Evolutionary conservation across 1,140 invertebrate genomes (phyloP), one percentile per base, ranked within the genome.

Genomic region (Agraylea sexmaculata): DNA sequence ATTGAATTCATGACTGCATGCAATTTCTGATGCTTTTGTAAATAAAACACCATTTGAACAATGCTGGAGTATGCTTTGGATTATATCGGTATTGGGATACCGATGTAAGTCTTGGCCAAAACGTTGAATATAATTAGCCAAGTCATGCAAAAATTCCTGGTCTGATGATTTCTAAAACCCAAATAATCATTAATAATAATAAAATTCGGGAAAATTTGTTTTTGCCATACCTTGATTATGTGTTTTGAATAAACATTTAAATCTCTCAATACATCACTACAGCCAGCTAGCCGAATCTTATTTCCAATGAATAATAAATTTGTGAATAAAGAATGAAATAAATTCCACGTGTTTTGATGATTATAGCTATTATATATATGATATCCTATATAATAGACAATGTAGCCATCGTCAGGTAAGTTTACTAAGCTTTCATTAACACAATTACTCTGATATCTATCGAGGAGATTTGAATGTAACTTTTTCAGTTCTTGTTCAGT

Each of bases 271-370:
- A 38, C 28, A 21, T 37, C 33, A 2, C 31, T 27, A 3, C 36
- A 40, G 21, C 47, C 47, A 0, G 40, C 37, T 18, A 45, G n/a
- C 12, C 47, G 34, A 21, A 49, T 45, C 30, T 45, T 49, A 21
- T 45, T 49, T n/a, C 47, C 47, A 12, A 49, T 40, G 21, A 45
- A 49, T 21, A 38, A 19, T 8, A 49, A 39, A 21, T 49, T 33
- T 10, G 19, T 40, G 18, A 36, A 49, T 6, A 49, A 37, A 10
- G 21, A 37, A 25, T 42, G 6, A 34, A 49, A 49, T 10, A 40
- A 16, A 13, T 39, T 19, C 18, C 25, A 42, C 35, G 39, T 42
- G 8, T 42, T 33, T 13, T 48, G 33, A 16, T 28, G 0, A 37
- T 43, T 41, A 25, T 34, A 17, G 16, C 29, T 41, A 29, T 42